Conservation (phyloP, 53 echinoderm and acorn worm genomes). For the Henricia sp. region DNA sequence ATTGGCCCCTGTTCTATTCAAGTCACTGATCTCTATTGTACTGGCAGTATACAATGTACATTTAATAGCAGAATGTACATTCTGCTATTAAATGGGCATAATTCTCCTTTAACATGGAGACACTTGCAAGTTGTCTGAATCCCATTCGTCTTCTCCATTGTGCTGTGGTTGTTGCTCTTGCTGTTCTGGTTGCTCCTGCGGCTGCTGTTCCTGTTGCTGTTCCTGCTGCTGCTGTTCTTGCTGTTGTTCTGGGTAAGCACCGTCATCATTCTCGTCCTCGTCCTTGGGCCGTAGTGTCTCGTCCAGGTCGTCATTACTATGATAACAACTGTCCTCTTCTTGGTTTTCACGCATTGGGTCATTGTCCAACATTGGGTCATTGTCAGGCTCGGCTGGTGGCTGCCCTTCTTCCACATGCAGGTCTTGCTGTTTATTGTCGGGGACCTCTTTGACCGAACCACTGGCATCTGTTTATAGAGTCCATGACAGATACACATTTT, state of each 20-base stretch:
- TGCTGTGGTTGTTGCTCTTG: constrained; percentile 73
- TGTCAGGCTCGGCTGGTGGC: constrained; percentile 51
- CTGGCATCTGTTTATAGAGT: no score
- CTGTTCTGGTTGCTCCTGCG: constrained; percentile 57
- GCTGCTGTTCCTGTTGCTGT: constrained; percentile 31
- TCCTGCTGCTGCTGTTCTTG: constrained; percentile 18
- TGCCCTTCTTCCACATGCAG: constrained; percentile 59
- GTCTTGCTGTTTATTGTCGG: constrained; percentile 44
- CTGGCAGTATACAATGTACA: no score
- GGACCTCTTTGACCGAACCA: no score
- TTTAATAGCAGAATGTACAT: no score
- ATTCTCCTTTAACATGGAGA: constrained; percentile 90
- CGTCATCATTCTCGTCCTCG: constrained; percentile 10
- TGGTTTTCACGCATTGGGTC: constrained; percentile 67
- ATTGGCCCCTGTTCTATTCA: no score
- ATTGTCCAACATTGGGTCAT: constrained; percentile 6
- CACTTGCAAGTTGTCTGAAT: constrained; percentile 89
- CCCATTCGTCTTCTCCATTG: constrained; percentile 82
- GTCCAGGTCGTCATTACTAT: constrained; percentile 98
- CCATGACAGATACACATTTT: no score
- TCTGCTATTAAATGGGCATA: no score
- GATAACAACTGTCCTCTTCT: constrained; percentile 99
- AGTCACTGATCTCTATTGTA: no score
- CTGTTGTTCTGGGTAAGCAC: constrained; percentile 72
- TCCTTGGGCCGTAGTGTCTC: constrained; percentile 77